phyloP scores from a whole-genome alignment of 2,113 vertebrate genomes.

The Choloepus hoffmanni region DNA sequence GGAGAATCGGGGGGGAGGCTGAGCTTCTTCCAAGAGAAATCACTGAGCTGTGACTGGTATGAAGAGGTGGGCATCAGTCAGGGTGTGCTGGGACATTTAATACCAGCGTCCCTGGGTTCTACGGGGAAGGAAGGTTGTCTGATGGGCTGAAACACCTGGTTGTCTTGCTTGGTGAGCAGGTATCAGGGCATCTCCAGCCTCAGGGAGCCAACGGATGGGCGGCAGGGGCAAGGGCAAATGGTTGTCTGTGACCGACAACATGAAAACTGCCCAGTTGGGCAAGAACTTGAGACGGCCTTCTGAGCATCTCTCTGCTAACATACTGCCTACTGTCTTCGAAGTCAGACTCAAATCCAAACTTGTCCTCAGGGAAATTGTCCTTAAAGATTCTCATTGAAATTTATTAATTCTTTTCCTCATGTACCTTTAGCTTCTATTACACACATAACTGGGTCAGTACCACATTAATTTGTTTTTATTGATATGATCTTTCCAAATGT shows the following conservation, averaged over 20 bases:
- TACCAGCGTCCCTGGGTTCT: not conserved
- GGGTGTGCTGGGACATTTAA: not conserved
- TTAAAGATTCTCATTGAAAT: too few species aligned
- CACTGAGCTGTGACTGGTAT: not conserved
- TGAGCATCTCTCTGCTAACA: not conserved
- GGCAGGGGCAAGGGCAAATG: not conserved
- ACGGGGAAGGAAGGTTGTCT: not conserved
- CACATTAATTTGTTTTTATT: not conserved
- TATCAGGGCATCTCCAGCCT: not conserved
- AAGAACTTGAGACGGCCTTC: not conserved
- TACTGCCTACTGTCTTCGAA: not conserved
- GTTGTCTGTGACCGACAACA: not conserved
- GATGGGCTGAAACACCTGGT: not conserved
- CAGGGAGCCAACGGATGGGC: not conserved
- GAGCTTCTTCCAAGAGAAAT: not conserved
- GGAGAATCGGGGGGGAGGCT: slow-evolving; percentile 81
- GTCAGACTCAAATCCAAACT: not conserved
- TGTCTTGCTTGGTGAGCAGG: not conserved
- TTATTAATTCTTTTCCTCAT: rapidly evolving
- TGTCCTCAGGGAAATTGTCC: not conserved
- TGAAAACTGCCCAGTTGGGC: rapidly evolving
- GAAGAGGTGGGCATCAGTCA: slow-evolving; percentile 27
- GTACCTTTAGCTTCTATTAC: not conserved
- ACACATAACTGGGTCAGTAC: rapidly evolving
- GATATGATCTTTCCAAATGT: not conserved